Evolutionary conservation across 2,888 invertebrate genomes (phyloP).

Genomic region (Taenaris catops): DNA sequence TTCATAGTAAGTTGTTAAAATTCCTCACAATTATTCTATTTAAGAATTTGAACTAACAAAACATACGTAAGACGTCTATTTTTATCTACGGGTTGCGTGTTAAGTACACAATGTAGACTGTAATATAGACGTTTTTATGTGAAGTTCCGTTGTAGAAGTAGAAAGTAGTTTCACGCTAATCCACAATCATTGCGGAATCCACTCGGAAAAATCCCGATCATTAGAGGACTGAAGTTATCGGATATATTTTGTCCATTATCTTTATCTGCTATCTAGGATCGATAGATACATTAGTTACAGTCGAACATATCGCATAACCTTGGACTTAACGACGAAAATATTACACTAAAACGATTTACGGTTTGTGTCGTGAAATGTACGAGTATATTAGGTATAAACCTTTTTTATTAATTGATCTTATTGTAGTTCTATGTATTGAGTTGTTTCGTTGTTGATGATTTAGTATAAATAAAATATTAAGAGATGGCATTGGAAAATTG

Average conservation of each 20-base stretch:
- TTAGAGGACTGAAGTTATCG: slow-evolving; percentile 43
- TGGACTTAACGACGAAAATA: slow-evolving; percentile 4
- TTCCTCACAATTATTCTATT: too few relatives aligned
- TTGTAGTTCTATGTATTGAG: too few relatives aligned
- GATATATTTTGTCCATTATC: slow-evolving; percentile 43
- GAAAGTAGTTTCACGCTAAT: slow-evolving; percentile 9
- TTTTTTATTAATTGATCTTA: too few relatives aligned
- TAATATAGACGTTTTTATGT: slow-evolving; percentile 4
- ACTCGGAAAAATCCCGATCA: slow-evolving; percentile 30
- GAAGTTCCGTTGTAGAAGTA: slow-evolving; percentile 1
- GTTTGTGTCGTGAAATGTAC: too few relatives aligned
- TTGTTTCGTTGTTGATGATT: too few relatives aligned
- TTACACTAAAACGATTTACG: too few relatives aligned
- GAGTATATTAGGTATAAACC: too few relatives aligned
- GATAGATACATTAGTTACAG: slow-evolving; percentile 33
- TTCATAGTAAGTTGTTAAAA: too few relatives aligned
- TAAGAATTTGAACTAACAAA: too few relatives aligned
- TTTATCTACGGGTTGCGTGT: slow-evolving; percentile 5
- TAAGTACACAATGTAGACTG: background rate
- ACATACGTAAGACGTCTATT: too few relatives aligned
- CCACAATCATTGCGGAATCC: slow-evolving; percentile 11
- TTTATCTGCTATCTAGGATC: slow-evolving; percentile 44
- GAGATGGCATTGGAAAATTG: too few relatives aligned
- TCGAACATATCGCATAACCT: slow-evolving; percentile 13
- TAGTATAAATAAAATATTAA: too few relatives aligned